Base-by-base conservation (phyloP, 1,140 invertebrate genomes). In the Hestina assimilis region DNA sequence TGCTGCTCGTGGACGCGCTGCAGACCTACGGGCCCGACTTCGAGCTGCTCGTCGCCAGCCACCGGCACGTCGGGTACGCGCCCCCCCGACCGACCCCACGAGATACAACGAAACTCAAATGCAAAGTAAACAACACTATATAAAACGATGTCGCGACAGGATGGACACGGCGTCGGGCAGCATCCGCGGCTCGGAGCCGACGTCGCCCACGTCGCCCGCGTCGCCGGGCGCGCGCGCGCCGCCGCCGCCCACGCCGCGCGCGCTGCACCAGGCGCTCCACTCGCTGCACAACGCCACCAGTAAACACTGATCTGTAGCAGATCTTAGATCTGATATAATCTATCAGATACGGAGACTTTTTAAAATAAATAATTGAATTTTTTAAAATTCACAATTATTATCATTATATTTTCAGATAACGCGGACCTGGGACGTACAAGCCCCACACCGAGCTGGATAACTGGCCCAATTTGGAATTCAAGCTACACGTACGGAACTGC, bases 1-100 rank as follows among this genome's bases (percentile, higher is more conserved):
- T 99, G 41, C 89, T 99, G 6, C 81, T 99, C 6, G 97, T 97
- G 0, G 97, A 99, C 90, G 97, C 97, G 33, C 89, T 98, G 62
- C 97, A 99, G 83, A 96, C 95, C 5, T 98, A 96, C 87, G 97
- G 97, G 0, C 93, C 94, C 1, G 97, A 99, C 89, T 99, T 98
- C 90, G 97, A 98, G 78, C 86, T 99, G 4, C 89, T 99, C 1
- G 93, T 98, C 7, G 97, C 97, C 6, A 98, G 96, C 82, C 97
- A 98, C 87, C 96, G 96, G 77, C 95, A 97, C 80, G 94, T 98
- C 12, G 95, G 95, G 94, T 95, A 41, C 42, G 45, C 15, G 1
- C 24, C 4, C 2, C 4, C n/a, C n/a, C n/a, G n/a, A n/a, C n/a
- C n/a, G n/a, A n/a, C n/a, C n/a, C n/a, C n/a, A n/a, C n/a, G n/a